phyloP scores from a whole-genome alignment of 2,888 invertebrate genomes.

The Diaprepes abbreviatus region DNA sequence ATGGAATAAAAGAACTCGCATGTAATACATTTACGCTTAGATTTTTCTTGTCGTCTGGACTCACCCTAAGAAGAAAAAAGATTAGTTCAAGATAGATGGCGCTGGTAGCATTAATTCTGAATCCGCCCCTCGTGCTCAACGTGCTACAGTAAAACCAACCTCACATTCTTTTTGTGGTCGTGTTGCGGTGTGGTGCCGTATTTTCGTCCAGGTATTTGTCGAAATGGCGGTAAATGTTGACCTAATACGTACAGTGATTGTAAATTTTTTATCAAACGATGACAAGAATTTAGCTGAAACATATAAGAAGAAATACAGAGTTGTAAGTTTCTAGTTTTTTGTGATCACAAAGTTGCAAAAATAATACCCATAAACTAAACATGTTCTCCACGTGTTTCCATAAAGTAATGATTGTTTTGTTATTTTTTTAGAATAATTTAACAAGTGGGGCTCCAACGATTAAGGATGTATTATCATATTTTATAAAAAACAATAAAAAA shows the following conservation, averaged over 20 bases:
- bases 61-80: too few species aligned
- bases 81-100: too few species aligned
- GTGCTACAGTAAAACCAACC: not conserved
- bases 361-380: not conserved
- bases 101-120: too few species aligned
- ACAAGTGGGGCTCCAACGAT: slow-evolving; percentile 33
- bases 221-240: slow-evolving; percentile 59
- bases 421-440: slow-evolving; percentile 37
- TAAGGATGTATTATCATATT: slow-evolving; percentile 30
- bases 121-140: not conserved
- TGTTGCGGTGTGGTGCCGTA: not conserved
- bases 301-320: slow-evolving; percentile 80
- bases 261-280: slow-evolving; percentile 75
- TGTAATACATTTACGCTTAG: too few species aligned
- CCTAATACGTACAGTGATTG: slow-evolving; percentile 72
- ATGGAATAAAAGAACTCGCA: too few species aligned
- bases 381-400: slow-evolving; percentile 14
- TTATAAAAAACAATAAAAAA: slow-evolving; percentile 37
- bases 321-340: slow-evolving; percentile 74
- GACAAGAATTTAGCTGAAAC: slow-evolving; percentile 78
- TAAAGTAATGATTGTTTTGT: not conserved
- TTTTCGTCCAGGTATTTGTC: not conserved
- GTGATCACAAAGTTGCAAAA: not conserved
- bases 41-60: too few species aligned
- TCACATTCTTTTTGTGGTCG: not conserved